A percentile compares a stretch with the other conserved stretches of the same genome.
phyloP scores from a whole-genome alignment of 2,888 invertebrate species.

The Tetramorium bicarinatum region DNA sequence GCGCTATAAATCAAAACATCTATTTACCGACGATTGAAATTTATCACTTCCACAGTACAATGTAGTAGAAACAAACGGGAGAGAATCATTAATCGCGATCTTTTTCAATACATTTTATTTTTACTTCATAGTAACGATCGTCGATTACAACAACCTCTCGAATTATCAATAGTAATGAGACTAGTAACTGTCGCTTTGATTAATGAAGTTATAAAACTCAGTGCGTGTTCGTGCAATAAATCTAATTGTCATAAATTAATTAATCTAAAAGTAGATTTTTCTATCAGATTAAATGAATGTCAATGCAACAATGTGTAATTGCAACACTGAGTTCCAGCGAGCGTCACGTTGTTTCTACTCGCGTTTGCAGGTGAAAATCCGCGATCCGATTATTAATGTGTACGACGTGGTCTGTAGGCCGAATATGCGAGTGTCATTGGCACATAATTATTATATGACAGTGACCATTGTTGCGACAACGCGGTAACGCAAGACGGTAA shows the following conservation, averaged over 20 bases:
- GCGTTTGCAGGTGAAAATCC: conserved; percentile 25
- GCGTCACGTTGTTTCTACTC: neutral
- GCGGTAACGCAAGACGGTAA: conserved; percentile 11
- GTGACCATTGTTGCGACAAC: conserved; percentile 42
- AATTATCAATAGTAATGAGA: neutral
- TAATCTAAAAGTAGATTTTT: neutral
- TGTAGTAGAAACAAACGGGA: neutral
- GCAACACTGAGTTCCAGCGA: conserved; percentile 5
- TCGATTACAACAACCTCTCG: neutral
- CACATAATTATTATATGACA: conserved; percentile 48
- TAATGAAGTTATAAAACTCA: neutral
- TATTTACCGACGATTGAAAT: neutral
- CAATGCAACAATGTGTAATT: neutral
- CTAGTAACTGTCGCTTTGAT: neutral
- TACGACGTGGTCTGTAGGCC: no score
- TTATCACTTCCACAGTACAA: neutral
- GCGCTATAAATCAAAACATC: neutral
- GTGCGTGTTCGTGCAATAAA: neutral
- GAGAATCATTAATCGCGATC: neutral
- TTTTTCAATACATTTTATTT: neutral
- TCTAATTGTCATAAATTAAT: neutral
- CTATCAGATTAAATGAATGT: neutral
- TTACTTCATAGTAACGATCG: neutral
- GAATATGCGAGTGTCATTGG: conserved; percentile 42
- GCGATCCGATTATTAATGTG: conserved; percentile 42